These are phyloP conservation scores for Galeopsomyia nigrocyanea DNA, from an alignment of 2,888 invertebrate species.

Conservation along the genomic window DNA sequence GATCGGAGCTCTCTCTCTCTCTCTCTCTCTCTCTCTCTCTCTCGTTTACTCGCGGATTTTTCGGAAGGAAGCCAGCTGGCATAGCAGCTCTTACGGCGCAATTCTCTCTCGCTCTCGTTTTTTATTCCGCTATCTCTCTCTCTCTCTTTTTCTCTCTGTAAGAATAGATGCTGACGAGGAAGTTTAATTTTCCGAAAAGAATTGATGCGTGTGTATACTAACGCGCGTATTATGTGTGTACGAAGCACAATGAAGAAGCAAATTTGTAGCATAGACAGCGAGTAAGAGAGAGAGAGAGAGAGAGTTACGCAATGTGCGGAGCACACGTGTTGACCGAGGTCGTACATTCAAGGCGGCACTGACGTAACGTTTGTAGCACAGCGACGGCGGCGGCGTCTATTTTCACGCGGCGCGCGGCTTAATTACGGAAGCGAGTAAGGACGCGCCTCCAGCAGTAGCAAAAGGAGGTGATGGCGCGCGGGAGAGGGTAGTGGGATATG, in stretches of 20 bases:
- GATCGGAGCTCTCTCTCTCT: slow-evolving; percentile 6
- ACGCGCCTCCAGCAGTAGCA: too few species aligned
- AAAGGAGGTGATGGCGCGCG: too few species aligned
- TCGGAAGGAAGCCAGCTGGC: neutral
- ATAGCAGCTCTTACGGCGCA: neutral
- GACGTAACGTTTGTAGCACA: neutral
- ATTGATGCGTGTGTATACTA: neutral
- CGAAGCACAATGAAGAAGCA: too few species aligned
- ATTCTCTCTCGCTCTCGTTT: slow-evolving; percentile 55
- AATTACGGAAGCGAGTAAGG: too few species aligned
- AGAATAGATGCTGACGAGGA: too few species aligned
- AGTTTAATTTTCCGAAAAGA: neutral
- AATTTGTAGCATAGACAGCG: too few species aligned
- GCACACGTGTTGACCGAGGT: neutral
- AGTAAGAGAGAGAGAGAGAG: neutral
- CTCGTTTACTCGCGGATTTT: slow-evolving; percentile 51
- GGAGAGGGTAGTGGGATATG: slow-evolving; percentile 3
- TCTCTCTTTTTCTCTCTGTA: slow-evolving; percentile 47
- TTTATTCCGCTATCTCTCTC: slow-evolving; percentile 55
- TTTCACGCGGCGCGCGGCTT: too few species aligned
- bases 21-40: slow-evolving; percentile 52
- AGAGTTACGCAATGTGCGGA: neutral
- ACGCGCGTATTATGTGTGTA: neutral
- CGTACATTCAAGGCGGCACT: neutral
- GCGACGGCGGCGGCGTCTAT: too few species aligned